A percentile compares a stretch with the other conserved stretches of the same genome.
Evolutionary conservation across 2,888 invertebrate genomes (phyloP).

Genomic region (Pterostichus niger): DNA sequence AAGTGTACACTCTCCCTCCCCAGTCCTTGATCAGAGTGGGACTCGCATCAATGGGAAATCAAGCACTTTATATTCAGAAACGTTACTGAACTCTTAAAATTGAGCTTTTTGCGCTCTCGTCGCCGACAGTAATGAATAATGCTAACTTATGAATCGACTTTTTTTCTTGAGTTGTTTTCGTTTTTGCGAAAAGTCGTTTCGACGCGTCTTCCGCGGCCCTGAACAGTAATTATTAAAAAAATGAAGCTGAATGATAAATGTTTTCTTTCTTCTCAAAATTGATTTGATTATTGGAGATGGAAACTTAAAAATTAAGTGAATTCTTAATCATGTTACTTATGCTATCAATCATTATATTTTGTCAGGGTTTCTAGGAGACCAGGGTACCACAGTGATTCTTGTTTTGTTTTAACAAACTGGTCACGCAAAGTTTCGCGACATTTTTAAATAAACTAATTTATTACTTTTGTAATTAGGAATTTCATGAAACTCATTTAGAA

Average conservation of each 20-base stretch:
- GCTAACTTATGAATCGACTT: constrained; percentile 61
- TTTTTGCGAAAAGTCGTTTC: constrained; percentile 24
- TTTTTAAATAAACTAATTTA: constrained; percentile 46
- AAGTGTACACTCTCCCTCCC: not conserved
- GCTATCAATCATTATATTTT: constrained; percentile 26
- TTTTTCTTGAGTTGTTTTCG: constrained; percentile 45
- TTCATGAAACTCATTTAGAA: constrained; percentile 46
- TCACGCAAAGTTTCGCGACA: constrained; percentile 20
- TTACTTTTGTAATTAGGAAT: constrained; percentile 42
- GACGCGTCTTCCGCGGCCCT: not conserved
- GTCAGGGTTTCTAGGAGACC: constrained; percentile 4
- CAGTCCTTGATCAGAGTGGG: constrained; percentile 1
- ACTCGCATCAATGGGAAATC: constrained; percentile 57
- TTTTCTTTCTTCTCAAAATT: too few species aligned
- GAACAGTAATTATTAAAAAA: constrained; percentile 11
- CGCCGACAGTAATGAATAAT: constrained; percentile 63
- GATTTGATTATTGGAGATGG: too few species aligned
- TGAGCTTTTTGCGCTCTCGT: constrained; percentile 32
- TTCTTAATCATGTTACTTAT: not conserved
- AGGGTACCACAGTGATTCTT: not conserved
- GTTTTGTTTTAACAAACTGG: constrained; percentile 11
- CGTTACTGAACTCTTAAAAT: constrained; percentile 59
- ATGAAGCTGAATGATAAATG: not conserved
- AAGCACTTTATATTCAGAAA: constrained; percentile 66
- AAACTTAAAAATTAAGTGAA: too few species aligned